Percentiles rank a stretch among this genome's conserved stretches.
phyloP scores from a whole-genome alignment of 35 echinoderm and acorn worm genomes.

The Eucidaris tribuloides region DNA sequence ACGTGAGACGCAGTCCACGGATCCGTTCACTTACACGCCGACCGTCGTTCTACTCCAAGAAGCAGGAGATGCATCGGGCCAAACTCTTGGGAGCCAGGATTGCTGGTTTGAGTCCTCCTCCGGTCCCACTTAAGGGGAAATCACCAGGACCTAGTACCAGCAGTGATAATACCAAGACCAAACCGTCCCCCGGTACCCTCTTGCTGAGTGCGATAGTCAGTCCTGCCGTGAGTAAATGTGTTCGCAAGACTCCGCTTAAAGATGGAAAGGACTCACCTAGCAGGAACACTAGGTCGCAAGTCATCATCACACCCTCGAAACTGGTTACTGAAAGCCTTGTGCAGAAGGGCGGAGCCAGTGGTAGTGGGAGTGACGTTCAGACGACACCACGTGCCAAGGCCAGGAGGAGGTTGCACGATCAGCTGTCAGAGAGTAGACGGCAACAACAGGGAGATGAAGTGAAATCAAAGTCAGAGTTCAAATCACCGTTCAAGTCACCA shows the following conservation, averaged over 20 bases:
- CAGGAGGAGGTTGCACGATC: constrained; percentile 1
- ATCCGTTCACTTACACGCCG: neutral
- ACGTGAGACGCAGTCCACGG: constrained; percentile 18
- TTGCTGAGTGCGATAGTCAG: constrained; percentile 28
- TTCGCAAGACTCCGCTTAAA: no score
- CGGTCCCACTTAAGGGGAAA: neutral
- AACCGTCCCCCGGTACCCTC: neutral
- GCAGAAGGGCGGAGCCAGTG: no score
- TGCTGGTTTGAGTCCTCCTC: neutral
- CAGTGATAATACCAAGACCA: neutral
- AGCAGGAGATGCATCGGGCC: constrained; percentile 19
- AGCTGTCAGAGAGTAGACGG: neutral
- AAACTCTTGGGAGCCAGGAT: constrained; percentile 30
- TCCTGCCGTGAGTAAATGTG: neutral
- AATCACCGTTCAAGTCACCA: neutral
- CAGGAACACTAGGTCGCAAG: constrained; percentile 38
- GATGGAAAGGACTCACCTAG: constrained; percentile 1
- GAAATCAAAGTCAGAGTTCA: neutral
- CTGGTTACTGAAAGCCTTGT: neutral
- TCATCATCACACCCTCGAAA: neutral
- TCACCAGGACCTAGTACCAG: neutral
- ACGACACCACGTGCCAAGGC: constrained; percentile 21
- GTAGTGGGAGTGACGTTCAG: neutral
- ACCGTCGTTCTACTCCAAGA: constrained; percentile 42
- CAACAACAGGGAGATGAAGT: neutral